phyloP scores from a whole-genome alignment of 1,140 invertebrate species.

The silkworm (Bombyx mori) region DNA sequence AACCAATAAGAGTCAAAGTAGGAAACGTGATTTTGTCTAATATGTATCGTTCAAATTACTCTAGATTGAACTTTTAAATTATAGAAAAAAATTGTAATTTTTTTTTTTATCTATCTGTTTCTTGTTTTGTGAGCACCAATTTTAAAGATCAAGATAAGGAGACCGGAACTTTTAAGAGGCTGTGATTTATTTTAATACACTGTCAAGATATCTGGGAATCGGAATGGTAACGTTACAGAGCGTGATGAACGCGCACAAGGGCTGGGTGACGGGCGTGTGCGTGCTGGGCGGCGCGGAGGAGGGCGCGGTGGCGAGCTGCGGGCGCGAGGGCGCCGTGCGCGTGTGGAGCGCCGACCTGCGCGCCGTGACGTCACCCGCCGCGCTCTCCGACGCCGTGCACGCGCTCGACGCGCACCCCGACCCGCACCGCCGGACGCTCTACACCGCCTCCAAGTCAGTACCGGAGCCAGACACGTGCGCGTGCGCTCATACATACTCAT shows the following conservation, averaged over 20 bases:
- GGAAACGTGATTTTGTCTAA: no score
- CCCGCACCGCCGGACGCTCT: conserved; percentile 13
- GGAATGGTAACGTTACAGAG: conserved; percentile 68
- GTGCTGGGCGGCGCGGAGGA: conserved; percentile 58
- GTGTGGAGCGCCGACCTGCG: conserved; percentile 69
- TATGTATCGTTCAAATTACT: no score
- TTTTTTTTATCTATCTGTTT: no score
- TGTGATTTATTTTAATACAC: no score
- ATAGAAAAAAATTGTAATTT: no score
- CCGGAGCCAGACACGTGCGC: neutral
- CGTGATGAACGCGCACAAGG: conserved; percentile 89
- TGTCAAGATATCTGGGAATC: no score
- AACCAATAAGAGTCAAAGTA: no score
- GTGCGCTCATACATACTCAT: neutral
- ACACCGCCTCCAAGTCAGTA: conserved; percentile 46
- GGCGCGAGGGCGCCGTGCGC: conserved; percentile 80
- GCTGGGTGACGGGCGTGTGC: conserved; percentile 89
- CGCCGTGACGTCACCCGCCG: conserved; percentile 40
- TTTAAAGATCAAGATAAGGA: no score
- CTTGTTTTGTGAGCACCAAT: no score
- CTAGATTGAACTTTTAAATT: no score
- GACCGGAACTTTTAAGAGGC: no score
- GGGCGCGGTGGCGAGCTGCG: conserved; percentile 79
- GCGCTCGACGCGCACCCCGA: conserved; percentile 27
- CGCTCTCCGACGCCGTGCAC: conserved; percentile 33